Conservation (phyloP, 2,888 invertebrate genomes). For the Polyommatus icarus region DNA sequence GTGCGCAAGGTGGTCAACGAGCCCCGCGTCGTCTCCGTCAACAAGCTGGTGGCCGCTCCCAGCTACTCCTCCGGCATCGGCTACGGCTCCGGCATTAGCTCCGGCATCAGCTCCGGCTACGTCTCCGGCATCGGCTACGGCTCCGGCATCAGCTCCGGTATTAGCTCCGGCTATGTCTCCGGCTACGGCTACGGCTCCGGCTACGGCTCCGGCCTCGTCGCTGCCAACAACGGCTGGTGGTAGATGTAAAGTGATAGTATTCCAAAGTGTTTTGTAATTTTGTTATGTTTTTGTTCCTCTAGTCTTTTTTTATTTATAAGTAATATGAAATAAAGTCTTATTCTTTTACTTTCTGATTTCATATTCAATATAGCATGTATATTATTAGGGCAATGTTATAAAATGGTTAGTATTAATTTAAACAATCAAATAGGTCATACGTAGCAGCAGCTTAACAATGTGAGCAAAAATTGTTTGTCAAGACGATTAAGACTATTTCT, state of each 20-base stretch:
- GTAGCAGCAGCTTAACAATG: too few species aligned
- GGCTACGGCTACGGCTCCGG: constrained; percentile 39
- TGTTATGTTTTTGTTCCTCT: background rate
- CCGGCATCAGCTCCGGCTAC: constrained; percentile 39
- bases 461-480: too few species aligned
- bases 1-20: constrained; percentile 56
- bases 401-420: too few species aligned
- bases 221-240: constrained; percentile 44
- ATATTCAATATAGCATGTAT: too few species aligned
- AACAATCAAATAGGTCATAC: too few species aligned
- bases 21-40: constrained; percentile 59
- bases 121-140: constrained; percentile 36
- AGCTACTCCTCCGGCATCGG: constrained; percentile 43
- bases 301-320: background rate
- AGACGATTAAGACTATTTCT: too few species aligned
- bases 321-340: background rate
- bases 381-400: too few species aligned
- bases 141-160: constrained; percentile 43
- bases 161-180: constrained; percentile 27
- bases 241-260: constrained; percentile 33
- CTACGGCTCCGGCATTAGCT: constrained; percentile 39
- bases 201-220: background rate
- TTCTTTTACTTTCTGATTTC: background rate
- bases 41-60: constrained; percentile 54
- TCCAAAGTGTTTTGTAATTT: background rate